These are phyloP conservation scores for Phengaris arion DNA, from an alignment of 2,888 invertebrate genomes.

Conservation along the genomic window DNA sequence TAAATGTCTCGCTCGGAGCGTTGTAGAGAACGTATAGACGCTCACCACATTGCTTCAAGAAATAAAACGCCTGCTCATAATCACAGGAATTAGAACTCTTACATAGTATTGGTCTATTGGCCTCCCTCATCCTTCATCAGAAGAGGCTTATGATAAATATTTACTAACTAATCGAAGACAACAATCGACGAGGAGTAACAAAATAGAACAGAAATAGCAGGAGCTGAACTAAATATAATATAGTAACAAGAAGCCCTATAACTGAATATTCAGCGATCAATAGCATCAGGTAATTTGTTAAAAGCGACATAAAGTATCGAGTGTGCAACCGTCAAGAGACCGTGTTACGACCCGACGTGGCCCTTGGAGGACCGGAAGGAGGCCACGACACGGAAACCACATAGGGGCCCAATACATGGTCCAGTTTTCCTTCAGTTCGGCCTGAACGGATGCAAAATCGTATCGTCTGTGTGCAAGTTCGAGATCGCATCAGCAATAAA, in stretches of 20 bases:
- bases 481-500: no score
- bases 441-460: no score
- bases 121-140: no score
- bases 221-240: neutral
- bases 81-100: no score
- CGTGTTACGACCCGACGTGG: conserved; percentile 54
- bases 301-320: conserved; percentile 65
- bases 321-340: conserved; percentile 71
- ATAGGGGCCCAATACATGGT: neutral
- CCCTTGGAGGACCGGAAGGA: conserved; percentile 38
- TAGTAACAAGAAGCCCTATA: neutral
- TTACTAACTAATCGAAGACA: neutral
- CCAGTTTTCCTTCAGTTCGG: no score
- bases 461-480: no score
- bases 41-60: no score
- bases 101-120: no score
- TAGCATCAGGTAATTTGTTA: conserved; percentile 35
- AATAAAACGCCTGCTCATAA: no score
- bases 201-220: neutral
- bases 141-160: no score
- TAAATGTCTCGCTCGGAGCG: no score
- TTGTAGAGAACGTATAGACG: no score
- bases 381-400: conserved; percentile 35
- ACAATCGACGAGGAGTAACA: neutral
- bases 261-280: neutral